Evolutionary conservation across 2,888 invertebrate species (phyloP), one percentile per base, ranked within the genome.

Genomic region (Drosophila mimica): DNA sequence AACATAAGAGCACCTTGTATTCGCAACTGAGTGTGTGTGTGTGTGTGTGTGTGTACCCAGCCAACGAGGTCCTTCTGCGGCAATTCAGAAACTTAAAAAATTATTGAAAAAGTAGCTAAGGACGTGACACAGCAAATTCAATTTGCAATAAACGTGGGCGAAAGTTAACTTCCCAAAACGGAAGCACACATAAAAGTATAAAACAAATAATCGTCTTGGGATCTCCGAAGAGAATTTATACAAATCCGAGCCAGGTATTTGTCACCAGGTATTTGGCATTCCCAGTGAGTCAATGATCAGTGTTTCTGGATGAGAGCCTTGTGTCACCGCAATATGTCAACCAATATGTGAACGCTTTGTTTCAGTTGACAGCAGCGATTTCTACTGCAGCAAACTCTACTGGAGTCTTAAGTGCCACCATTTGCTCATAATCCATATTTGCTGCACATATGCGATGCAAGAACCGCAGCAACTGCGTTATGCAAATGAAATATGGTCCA

Each of bases 91-190:
- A 71, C 56, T 65, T 51, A 59, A 71, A 83, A 85, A 88, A 65
- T 56, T 81, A 83, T 83, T 83, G 83, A 83, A 75, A 86, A 83
- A 88, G 79, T 89, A 60, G 76, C 76, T 43, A 56, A 63, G 65
- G 54, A 89, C 88, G 82, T 89, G 84, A 76, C 82, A 61, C 66
- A 75, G 89, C 76, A 84, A 84, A 82, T 87, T 89, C 79, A 87
- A 89, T 89, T 89, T 87, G 88, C 85, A 84, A 82, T 84, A 89
- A 89, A 81, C 70, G 64, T 79, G 70, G 54, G 56, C 48, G 58
- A 66, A 20, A 3, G 48, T 48, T 20, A 11, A 6, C 9, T 15
- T 46, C 25, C 46, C 25, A 46, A 46, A 46, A 46, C 15, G 46
- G 15, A 7, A 20, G 4, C 20, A 13, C 30, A 4, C 4, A 36